A percentile compares a stretch with the other conserved stretches of the same genome.
These are phyloP conservation scores for Ellobium chinense DNA, from an alignment of 2,888 invertebrate genomes.

Conservation along the genomic window DNA sequence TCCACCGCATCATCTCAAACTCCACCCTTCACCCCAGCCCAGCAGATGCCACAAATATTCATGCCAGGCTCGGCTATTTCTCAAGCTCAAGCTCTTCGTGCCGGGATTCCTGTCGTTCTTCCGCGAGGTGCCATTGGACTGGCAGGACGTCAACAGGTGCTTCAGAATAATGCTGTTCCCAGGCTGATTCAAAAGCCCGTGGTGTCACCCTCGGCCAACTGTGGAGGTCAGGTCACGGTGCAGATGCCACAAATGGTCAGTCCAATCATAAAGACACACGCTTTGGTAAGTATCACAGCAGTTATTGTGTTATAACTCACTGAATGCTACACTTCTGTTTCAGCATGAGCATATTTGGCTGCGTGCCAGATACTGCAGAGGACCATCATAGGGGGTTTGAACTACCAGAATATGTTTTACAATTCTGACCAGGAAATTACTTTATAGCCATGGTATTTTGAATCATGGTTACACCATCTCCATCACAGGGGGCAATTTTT, in stretches of 20 bases:
- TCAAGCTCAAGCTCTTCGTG: constrained; percentile 22
- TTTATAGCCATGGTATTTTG: too few relatives aligned
- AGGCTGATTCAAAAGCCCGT: constrained; percentile 26
- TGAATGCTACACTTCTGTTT: too few relatives aligned
- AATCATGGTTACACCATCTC: too few relatives aligned
- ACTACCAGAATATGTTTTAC: too few relatives aligned
- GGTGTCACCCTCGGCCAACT: constrained; percentile 1
- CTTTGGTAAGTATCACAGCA: constrained; percentile 27
- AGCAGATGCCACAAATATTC: not conserved
- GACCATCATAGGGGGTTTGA: too few relatives aligned
- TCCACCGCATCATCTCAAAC: not conserved
- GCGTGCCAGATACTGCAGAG: too few relatives aligned
- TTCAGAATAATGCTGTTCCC: constrained; percentile 8
- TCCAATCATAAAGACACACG: constrained; percentile 17
- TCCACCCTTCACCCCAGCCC: not conserved
- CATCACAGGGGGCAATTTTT: too few relatives aligned
- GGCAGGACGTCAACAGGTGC: constrained; percentile 27
- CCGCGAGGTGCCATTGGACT: constrained; percentile 16
- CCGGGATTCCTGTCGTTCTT: constrained; percentile 35
- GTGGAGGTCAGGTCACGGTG: constrained; percentile 22
- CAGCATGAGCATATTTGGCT: too few relatives aligned
- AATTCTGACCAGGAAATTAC: too few relatives aligned
- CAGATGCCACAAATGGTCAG: constrained; percentile 22
- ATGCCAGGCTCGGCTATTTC: constrained; percentile 2
- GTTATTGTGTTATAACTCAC: too few relatives aligned